phyloP scores from a whole-genome alignment of 1,140 invertebrate genomes.

The Steinernema khuongi region DNA sequence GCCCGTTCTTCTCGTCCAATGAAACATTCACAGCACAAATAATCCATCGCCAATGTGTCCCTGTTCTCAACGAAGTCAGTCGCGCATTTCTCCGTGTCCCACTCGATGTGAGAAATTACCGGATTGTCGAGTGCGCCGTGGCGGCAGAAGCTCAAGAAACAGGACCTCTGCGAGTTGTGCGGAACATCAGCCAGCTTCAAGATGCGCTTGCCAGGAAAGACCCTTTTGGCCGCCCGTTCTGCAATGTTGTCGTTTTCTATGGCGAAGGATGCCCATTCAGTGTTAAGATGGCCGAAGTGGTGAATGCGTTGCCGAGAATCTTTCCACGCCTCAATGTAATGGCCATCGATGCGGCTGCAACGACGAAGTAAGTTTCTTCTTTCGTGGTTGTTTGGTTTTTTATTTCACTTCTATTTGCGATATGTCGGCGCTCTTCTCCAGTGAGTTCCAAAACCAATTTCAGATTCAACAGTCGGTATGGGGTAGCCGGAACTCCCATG shows the following conservation, averaged over 20 bases:
- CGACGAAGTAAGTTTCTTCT: not conserved
- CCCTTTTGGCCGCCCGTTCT: not conserved
- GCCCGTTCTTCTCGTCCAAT: no score
- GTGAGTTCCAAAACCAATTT: not conserved
- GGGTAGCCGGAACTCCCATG: not conserved
- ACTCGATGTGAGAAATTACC: not conserved
- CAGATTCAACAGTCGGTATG: constrained; percentile 7
- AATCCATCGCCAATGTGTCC: not conserved
- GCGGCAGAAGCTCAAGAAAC: not conserved
- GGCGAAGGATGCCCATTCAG: constrained; percentile 6
- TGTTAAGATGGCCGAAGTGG: not conserved
- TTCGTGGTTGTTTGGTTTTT: not conserved
- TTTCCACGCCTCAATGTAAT: not conserved
- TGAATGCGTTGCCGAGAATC: constrained; percentile 6
- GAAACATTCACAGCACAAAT: not conserved
- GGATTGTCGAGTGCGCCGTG: not conserved
- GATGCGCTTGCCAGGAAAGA: not conserved
- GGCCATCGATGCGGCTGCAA: not conserved
- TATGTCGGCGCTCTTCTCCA: not conserved
- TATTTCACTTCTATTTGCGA: not conserved
- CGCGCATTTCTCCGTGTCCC: not conserved
- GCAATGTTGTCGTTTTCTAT: not conserved
- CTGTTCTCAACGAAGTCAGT: not conserved
- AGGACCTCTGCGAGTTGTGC: not conserved
- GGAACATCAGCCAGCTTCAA: not conserved